Evolutionary conservation across 2,113 vertebrate genomes (phyloP), one percentile per base, ranked within the genome.

Genomic region (Cynocephalus volans): DNA sequence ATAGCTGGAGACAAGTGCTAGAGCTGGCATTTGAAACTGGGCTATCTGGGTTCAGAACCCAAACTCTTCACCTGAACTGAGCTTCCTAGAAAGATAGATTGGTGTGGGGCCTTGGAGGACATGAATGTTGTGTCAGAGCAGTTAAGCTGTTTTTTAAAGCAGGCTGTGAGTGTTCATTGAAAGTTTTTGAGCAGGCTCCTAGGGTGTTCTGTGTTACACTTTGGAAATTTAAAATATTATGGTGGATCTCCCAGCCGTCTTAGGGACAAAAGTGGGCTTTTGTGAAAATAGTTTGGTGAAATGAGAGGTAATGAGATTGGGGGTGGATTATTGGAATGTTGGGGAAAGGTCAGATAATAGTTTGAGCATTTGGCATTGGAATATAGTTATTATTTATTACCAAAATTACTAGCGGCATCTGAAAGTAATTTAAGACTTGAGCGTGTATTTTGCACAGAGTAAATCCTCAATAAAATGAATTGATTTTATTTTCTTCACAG

Each of bases 141-240:
- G 14, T 36, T 31, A 33, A 50, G 26, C 69, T 89, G 41, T 18
- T 76, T 54, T 60, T 75, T 56, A 19, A 72, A 76, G 67, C 17
- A 65, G 56, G 1, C 48, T 28, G 2, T 18, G 17, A 92, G 70
- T 36, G 19, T 58, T 64, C 69, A 31, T 3, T 52, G 62, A 60
- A 50, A 15, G 62, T 28, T 64, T 93, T 62, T 83, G 54, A 93
- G 48, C 52, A 56, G 62, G 28, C 26, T 41, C 8, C 17, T 45
- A 31, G 60, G 14, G 11, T 56, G 45, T 95, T 93, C 64, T 13
- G 36, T 18, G 18, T 79, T 92, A 48, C 41, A 15, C 10, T 52
- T 89, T 64, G 75, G 58, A 88, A 76, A 70, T 52, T 89, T 82
- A 45, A 83, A 88, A 64, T 82, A 50, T 67, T 69, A 50, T 24